Evolutionary conservation across 2,797 vertebrate species (phyloP).

Genomic region (Ceryle rudis): DNA sequence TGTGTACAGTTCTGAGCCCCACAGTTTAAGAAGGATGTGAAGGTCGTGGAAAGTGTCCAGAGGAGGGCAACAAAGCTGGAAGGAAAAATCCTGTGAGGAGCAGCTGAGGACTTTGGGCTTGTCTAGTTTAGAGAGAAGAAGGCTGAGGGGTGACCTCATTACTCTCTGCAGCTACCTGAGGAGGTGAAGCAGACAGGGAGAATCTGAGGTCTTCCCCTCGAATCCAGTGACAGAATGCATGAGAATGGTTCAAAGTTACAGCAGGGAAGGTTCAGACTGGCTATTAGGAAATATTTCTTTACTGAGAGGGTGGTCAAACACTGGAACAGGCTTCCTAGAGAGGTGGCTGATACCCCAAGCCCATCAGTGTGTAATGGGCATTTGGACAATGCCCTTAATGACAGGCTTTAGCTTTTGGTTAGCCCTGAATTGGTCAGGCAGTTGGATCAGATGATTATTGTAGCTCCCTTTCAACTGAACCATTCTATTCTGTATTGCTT

Average conservation of each 20-base stretch:
- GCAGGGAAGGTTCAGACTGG: not conserved
- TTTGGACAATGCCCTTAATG: not conserved
- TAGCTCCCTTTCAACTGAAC: not conserved
- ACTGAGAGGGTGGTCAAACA: fast-evolving
- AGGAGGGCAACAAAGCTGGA: not conserved
- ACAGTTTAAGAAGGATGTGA: not conserved
- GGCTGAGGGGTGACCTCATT: no score
- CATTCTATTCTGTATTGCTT: not conserved
- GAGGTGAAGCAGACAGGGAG: not conserved
- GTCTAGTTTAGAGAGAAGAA: no score
- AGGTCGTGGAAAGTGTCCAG: not conserved
- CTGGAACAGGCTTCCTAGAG: not conserved
- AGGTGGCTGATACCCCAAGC: fast-evolving
- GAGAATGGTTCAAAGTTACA: not conserved
- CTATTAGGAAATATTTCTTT: not conserved
- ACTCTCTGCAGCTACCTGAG: not conserved
- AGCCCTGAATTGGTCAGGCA: not conserved
- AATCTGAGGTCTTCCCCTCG: not conserved
- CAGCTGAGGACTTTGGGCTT: not conserved
- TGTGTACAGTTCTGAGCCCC: not conserved
- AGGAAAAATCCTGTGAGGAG: no score
- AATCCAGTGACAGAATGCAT: not conserved
- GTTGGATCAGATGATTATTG: not conserved
- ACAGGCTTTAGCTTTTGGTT: no score
- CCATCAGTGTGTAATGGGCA: not conserved